These are phyloP conservation scores for Megalops atlanticus DNA, from an alignment of 2,113 vertebrate genomes.

Conservation along the genomic window DNA sequence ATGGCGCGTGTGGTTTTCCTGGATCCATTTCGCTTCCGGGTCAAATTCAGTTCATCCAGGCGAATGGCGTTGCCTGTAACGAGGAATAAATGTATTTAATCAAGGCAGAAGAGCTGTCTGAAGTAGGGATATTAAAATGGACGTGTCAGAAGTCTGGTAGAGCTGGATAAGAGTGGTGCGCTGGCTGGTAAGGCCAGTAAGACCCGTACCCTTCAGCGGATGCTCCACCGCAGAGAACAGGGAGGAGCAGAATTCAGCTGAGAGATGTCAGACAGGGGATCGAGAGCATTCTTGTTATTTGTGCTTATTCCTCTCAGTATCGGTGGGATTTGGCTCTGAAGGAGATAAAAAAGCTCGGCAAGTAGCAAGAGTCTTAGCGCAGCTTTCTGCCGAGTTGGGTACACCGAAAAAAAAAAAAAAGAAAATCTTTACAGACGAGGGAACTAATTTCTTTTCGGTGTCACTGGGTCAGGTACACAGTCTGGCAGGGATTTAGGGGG, in stretches of 20 bases:
- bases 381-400: slow-evolving; percentile 44
- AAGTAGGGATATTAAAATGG: slow-evolving; percentile 32
- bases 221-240: slow-evolving; percentile 38
- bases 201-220: slow-evolving; percentile 43
- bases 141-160: slow-evolving; percentile 39
- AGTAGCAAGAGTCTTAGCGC: slow-evolving; percentile 45
- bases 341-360: slow-evolving; percentile 56
- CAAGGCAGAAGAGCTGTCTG: slow-evolving; percentile 18
- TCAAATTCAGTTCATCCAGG: slow-evolving; percentile 38
- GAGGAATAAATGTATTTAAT: slow-evolving; percentile 33
- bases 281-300: slow-evolving; percentile 65
- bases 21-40: slow-evolving; percentile 32
- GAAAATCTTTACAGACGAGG: slow-evolving; percentile 49
- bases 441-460: slow-evolving; percentile 63
- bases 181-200: slow-evolving; percentile 33
- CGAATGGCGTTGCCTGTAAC: slow-evolving; percentile 43
- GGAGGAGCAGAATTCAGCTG: slow-evolving; percentile 31
- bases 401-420: slow-evolving; percentile 48
- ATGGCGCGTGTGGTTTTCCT: neutral
- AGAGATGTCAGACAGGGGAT: slow-evolving; percentile 54
- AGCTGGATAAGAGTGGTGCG: slow-evolving; percentile 33
- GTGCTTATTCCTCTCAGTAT: slow-evolving; percentile 57
- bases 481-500: slow-evolving; percentile 58
- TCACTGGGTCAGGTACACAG: slow-evolving; percentile 59
- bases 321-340: slow-evolving; percentile 45